These are phyloP conservation scores for Parapristionchus giblindavisi DNA, from an alignment of 2,888 invertebrate species.

Conservation along the genomic window DNA sequence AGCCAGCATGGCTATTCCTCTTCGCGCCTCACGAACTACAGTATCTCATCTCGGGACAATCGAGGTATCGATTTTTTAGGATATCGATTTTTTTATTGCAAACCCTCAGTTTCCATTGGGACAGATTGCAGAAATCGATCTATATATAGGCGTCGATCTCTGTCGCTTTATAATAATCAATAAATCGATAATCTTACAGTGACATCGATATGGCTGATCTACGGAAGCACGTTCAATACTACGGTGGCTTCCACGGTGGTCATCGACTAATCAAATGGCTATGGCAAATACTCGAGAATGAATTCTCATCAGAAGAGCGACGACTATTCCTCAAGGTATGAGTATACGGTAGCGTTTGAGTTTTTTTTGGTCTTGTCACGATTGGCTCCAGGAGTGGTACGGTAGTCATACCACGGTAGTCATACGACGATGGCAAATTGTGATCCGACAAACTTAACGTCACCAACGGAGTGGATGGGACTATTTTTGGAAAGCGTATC, in stretches of 20 bases:
- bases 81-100: not conserved
- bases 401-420: no score
- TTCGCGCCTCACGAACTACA: constrained; percentile 93
- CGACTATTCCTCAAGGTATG: constrained; percentile 87
- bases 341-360: no score
- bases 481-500: no score
- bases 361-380: no score
- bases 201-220: constrained; percentile 92
- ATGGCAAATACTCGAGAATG: constrained; percentile 95
- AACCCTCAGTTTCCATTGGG: no score
- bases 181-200: constrained; percentile 73
- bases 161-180: no score
- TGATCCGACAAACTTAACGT: no score
- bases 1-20: constrained; percentile 90
- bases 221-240: constrained; percentile 91
- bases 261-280: constrained; percentile 92
- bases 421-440: no score
- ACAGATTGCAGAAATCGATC: no score
- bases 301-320: constrained; percentile 90
- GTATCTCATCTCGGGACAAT: constrained; percentile 91
- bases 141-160: no score
- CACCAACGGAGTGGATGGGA: no score
- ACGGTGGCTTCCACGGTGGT: constrained; percentile 97
- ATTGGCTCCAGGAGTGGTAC: no score
- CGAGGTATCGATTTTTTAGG: constrained; percentile 36